phyloP scores from a whole-genome alignment of 2,888 invertebrate genomes.

The Amiota mariae region DNA sequence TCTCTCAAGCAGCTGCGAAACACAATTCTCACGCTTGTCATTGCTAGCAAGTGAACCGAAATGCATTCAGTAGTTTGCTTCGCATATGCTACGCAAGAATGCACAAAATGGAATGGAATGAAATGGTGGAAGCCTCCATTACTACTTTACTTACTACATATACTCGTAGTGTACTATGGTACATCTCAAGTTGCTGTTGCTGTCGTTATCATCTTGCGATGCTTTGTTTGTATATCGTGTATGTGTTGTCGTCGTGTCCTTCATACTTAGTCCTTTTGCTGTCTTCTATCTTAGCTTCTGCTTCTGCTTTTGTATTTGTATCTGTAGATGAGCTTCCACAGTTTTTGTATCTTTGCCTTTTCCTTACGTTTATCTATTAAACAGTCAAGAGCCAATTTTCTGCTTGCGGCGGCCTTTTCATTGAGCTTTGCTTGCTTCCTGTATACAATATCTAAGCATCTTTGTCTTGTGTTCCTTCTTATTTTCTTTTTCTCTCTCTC shows the following conservation, averaged over 20 bases:
- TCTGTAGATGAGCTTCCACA: neutral
- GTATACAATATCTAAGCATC: neutral
- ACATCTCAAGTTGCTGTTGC: neutral
- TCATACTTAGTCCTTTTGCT: conserved; percentile 1
- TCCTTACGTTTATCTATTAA: conserved; percentile 5
- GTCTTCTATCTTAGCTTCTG: neutral
- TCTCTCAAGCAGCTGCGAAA: conserved; percentile 19
- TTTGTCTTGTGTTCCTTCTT: neutral
- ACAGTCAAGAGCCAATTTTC: conserved; percentile 27
- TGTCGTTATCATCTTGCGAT: conserved; percentile 9
- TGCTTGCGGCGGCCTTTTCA: conserved; percentile 20
- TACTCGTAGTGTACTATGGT: neutral
- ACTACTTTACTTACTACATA: neutral
- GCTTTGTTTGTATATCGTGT: neutral
- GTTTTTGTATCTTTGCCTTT: neutral
- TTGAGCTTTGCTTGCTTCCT: neutral
- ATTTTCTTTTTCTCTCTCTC: neutral
- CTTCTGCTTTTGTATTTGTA: too few species aligned
- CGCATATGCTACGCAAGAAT: neutral
- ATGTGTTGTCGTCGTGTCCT: too few species aligned
- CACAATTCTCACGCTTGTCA: conserved; percentile 25
- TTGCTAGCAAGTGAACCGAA: conserved; percentile 13
- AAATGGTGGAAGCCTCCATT: neutral
- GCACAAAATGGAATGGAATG: neutral
- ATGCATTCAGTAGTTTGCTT: conserved; percentile 12